phyloP scores from a whole-genome alignment of 92 coral and sea anemone genomes.

The Umimayanthus chanpuru region DNA sequence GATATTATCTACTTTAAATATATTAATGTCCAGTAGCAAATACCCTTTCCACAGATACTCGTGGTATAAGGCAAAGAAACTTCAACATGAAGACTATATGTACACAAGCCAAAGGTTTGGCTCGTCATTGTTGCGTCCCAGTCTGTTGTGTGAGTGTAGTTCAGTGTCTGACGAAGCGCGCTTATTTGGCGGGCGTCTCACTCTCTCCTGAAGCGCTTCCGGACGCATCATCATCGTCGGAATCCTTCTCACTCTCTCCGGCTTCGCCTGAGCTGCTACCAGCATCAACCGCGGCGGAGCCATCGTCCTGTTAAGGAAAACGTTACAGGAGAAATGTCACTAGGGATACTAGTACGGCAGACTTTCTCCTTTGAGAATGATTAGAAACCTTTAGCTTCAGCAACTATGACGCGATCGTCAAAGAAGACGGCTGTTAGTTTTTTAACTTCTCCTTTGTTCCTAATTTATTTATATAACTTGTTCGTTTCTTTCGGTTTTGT shows the following conservation, averaged over 20 bases:
- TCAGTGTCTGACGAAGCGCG: background rate
- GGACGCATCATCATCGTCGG: conserved; percentile 26
- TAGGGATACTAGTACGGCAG: background rate
- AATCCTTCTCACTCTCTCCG: conserved; percentile 30
- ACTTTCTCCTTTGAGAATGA: too few relatives aligned
- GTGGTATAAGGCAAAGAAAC: background rate
- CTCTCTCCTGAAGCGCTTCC: conserved; percentile 44
- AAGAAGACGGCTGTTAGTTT: too few relatives aligned
- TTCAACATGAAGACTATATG: conserved; percentile 7
- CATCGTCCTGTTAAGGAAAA: conserved; percentile 31
- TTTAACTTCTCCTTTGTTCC: too few relatives aligned
- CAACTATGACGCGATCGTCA: too few relatives aligned
- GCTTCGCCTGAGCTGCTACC: conserved; percentile 46
- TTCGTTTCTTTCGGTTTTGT: too few relatives aligned
- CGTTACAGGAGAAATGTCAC: background rate
- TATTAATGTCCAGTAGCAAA: conserved; percentile 18
- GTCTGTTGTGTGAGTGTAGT: background rate
- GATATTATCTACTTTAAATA: conserved; percentile 8
- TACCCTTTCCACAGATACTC: conserved; percentile 8
- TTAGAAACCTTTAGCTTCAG: too few relatives aligned
- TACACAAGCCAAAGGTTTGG: background rate
- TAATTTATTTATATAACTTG: too few relatives aligned
- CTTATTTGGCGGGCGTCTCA: conserved; percentile 38
- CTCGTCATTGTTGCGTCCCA: background rate
- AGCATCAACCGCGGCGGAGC: conserved; percentile 18